Evolutionary conservation across 2,113 vertebrate species (phyloP).

Genomic region (Hylia prasina): DNA sequence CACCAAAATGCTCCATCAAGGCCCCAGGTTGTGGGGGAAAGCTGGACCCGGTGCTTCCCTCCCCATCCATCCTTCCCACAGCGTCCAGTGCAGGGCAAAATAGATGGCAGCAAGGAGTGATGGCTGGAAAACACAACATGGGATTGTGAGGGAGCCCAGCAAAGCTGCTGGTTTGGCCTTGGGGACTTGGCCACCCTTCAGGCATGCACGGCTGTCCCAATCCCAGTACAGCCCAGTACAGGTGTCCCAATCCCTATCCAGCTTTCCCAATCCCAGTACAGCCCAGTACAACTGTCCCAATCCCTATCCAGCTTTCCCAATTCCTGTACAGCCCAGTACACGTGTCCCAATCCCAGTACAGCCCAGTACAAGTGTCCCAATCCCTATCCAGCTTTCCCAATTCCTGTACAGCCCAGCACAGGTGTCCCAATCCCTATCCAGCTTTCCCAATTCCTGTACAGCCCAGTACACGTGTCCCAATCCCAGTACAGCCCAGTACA

Average conservation of each 20-base stretch:
- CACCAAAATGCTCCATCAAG: neutral
- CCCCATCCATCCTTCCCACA: neutral
- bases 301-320: too few relatives aligned
- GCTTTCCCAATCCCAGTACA: neutral
- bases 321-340: too few relatives aligned
- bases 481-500: neutral
- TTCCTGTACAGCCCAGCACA: too few relatives aligned
- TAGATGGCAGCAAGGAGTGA: neutral
- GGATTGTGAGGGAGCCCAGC: neutral
- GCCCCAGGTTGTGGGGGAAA: neutral
- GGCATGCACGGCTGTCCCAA: fast-evolving
- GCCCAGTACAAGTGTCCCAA: too few relatives aligned
- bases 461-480: neutral
- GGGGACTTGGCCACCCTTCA: neutral
- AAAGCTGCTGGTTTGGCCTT: neutral
- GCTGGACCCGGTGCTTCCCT: neutral
- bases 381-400: too few relatives aligned
- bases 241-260: neutral
- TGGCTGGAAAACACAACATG: neutral
- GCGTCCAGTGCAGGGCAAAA: fast-evolving
- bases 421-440: neutral
- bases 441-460: too few relatives aligned
- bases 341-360: too few relatives aligned
- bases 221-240: neutral
- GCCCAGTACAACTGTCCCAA: neutral